These are phyloP conservation scores for Onychorhynchus coronatus DNA, from an alignment of 2,113 vertebrate species.

Conservation along the genomic window DNA sequence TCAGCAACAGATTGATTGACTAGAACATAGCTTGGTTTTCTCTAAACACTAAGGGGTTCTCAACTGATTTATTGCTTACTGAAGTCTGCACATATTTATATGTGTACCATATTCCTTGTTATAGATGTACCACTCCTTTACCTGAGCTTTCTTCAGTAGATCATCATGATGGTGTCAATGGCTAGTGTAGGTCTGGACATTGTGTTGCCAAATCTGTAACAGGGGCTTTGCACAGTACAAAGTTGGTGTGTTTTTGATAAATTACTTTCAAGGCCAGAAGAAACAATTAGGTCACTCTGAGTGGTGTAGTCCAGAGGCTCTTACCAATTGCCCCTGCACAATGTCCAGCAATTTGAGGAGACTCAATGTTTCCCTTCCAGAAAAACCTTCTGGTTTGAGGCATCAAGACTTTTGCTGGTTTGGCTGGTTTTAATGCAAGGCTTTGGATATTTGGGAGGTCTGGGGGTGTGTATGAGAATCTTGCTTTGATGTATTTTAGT, in stretches of 20 bases:
- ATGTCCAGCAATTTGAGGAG: neutral
- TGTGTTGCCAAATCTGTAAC: neutral
- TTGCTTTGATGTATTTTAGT: conserved; percentile 6
- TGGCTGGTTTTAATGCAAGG: neutral
- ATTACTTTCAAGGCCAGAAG: neutral
- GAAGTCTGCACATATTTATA: neutral
- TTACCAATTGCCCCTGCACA: neutral
- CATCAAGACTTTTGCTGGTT: neutral
- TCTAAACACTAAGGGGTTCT: conserved; percentile 37
- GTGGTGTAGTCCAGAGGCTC: neutral
- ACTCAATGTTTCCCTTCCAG: neutral
- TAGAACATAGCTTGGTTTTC: conserved; percentile 22
- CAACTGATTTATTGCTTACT: neutral
- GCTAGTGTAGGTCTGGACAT: neutral
- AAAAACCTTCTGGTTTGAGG: neutral
- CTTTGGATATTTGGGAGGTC: neutral
- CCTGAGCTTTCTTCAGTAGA: neutral
- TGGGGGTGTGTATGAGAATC: neutral
- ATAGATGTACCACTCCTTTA: neutral
- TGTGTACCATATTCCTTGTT: conserved; percentile 1
- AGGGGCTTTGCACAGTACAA: neutral
- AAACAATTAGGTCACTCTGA: neutral
- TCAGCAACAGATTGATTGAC: conserved; percentile 47
- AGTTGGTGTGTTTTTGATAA: fast-evolving
- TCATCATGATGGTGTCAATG: neutral